Conservation (phyloP, 2,797 vertebrate genomes). For the Dendrocincla tyrannina region DNA sequence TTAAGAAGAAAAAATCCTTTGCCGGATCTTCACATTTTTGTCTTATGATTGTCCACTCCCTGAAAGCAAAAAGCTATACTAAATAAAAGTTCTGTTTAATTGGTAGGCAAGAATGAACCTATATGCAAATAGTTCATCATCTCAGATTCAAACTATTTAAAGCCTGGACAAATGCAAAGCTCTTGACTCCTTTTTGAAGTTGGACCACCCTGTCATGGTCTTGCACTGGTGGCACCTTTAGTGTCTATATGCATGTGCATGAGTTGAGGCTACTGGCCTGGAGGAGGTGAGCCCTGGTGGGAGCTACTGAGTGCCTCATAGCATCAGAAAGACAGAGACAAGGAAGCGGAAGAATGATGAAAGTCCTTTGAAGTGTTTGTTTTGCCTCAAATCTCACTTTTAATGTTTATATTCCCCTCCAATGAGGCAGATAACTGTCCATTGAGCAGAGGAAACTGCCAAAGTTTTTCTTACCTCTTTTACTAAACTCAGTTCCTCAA, state of each 20-base stretch:
- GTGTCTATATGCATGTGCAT: accelerated
- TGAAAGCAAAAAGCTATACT: background rate
- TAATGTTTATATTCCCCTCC: background rate
- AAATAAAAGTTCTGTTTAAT: background rate
- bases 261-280: background rate
- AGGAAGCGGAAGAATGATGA: background rate
- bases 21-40: background rate
- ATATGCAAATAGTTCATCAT: background rate
- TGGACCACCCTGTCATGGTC: background rate
- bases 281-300: accelerated
- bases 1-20: background rate
- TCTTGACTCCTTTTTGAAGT: background rate
- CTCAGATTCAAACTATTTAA: background rate
- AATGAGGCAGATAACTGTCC: background rate
- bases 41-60: background rate
- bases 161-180: background rate
- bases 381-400: background rate
- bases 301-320: background rate
- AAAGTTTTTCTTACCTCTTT: background rate
- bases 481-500: background rate
- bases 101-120: background rate
- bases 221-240: background rate
- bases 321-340: background rate
- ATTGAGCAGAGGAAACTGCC: background rate
- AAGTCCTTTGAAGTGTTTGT: background rate